A percentile compares a stretch with the other conserved stretches of the same genome.
Conservation (phyloP, 2,113 vertebrate genomes). For the Accipiter virgatus region DNA sequence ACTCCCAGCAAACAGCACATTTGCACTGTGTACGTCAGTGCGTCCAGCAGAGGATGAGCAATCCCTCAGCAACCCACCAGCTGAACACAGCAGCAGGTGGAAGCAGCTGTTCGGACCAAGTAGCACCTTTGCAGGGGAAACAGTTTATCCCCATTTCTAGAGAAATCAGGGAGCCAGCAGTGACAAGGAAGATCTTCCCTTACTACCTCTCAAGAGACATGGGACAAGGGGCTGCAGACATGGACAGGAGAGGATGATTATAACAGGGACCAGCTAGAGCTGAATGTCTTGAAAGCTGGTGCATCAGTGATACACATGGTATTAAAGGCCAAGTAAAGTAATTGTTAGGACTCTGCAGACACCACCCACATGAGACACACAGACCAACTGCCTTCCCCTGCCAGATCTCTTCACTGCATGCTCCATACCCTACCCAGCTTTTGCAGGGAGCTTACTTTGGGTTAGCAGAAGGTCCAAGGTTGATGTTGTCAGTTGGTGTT, state of each 20-base stretch:
- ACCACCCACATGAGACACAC: neutral
- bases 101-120: neutral
- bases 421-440: neutral
- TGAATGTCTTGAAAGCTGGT: neutral
- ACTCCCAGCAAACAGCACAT: neutral
- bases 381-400: neutral
- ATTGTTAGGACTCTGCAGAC: neutral
- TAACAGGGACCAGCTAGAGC: neutral
- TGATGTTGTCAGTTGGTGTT: slow-evolving; percentile 80
- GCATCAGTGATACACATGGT: too few relatives aligned
- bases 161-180: neutral
- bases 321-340: neutral
- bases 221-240: neutral
- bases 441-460: slow-evolving; percentile 86
- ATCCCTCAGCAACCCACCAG: neutral
- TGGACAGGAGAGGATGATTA: neutral
- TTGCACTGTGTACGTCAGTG: accelerated
- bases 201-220: neutral
- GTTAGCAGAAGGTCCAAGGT: slow-evolving; percentile 94
- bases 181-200: neutral
- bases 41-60: neutral
- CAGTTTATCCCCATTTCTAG: neutral
- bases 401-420: neutral
- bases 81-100: neutral
- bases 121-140: neutral